Conservation (phyloP, 2,113 vertebrate species). For the Meriones unguiculatus region DNA sequence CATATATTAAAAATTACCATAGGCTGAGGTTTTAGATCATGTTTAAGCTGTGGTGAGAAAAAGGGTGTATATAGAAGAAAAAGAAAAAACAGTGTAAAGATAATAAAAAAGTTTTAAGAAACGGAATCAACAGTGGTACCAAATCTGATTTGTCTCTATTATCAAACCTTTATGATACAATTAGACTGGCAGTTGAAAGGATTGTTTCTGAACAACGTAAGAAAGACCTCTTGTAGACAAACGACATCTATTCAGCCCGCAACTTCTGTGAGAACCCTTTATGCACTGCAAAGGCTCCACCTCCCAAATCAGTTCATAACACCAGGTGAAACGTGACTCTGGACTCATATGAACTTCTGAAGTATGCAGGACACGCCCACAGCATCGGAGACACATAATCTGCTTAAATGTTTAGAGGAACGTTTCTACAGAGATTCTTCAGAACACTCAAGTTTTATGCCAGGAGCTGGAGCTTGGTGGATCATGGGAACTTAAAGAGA, state of each 20-base stretch:
- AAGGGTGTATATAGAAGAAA: too few species aligned
- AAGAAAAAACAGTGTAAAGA: constrained; percentile 43
- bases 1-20: constrained; percentile 37
- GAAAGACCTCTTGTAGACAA: constrained; percentile 45
- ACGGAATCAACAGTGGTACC: constrained; percentile 38
- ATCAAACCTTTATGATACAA: constrained; percentile 64
- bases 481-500: neutral
- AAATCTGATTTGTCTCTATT: constrained; percentile 60
- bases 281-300: neutral
- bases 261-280: neutral
- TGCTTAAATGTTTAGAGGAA: neutral
- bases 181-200: constrained; percentile 26
- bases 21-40: constrained; percentile 63
- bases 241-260: constrained; percentile 30
- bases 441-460: neutral
- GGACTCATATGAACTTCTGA: neutral
- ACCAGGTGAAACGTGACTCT: neutral
- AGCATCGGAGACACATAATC: neutral
- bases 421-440: constrained; percentile 6
- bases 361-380: neutral
- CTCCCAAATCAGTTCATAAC: neutral
- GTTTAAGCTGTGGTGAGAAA: neutral
- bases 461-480: neutral
- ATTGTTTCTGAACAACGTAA: constrained; percentile 64
- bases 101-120: constrained; percentile 63